Conservation (phyloP, 2,888 invertebrate genomes). For the Drosophila colorata region DNA sequence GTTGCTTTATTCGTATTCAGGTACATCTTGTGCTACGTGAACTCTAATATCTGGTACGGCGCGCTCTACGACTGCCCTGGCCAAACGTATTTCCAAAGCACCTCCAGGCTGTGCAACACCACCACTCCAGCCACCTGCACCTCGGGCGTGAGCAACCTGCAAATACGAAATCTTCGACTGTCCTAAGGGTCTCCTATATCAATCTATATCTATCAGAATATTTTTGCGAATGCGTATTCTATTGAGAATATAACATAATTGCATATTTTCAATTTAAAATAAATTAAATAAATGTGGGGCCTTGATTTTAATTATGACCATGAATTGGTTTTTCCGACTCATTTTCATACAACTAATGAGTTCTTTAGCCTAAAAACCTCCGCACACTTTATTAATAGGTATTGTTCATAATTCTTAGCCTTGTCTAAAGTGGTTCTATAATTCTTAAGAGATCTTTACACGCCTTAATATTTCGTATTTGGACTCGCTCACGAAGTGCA, state of each 20-base stretch:
- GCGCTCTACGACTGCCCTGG: constrained; percentile 60
- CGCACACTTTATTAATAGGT: constrained; percentile 43
- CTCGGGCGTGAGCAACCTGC: constrained; percentile 17
- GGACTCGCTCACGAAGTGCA: no score
- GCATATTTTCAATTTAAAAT: no score
- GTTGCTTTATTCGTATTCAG: constrained; percentile 18
- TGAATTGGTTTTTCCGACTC: not conserved
- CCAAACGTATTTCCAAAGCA: constrained; percentile 57
- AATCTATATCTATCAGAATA: no score
- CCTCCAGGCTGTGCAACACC: constrained; percentile 36
- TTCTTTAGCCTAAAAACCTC: constrained; percentile 4
- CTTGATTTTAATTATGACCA: not conserved
- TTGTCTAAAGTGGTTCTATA: constrained; percentile 60
- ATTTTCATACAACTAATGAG: constrained; percentile 5
- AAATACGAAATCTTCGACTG: constrained; percentile 25
- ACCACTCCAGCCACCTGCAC: constrained; percentile 46
- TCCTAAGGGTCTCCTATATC: not conserved
- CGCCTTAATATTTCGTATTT: constrained; percentile 14
- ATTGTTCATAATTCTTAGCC: constrained; percentile 61
- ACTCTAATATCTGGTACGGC: constrained; percentile 43
- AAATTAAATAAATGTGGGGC: not conserved
- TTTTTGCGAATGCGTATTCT: no score
- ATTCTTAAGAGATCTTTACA: constrained; percentile 23
- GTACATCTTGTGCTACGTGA: constrained; percentile 50
- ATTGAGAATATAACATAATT: no score